phyloP scores from a whole-genome alignment of 1,140 invertebrate species.

The Daktulosphaira vitifoliae region DNA sequence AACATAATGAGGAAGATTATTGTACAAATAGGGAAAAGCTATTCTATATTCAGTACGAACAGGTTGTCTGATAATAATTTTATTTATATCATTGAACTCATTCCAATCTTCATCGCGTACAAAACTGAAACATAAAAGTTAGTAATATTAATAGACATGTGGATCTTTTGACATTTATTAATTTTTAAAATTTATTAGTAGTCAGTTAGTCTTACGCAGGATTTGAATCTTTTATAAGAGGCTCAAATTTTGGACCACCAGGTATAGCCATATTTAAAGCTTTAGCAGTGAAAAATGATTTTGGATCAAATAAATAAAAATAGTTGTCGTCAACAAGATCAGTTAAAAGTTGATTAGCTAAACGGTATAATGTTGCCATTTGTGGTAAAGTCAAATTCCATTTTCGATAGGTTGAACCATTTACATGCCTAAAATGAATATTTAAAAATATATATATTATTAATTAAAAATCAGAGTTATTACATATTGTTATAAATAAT shows the following conservation, averaged over 20 bases:
- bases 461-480: conserved; percentile 3
- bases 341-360: conserved; percentile 96
- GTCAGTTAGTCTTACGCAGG: conserved; percentile 56
- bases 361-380: conserved; percentile 92
- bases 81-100: conserved; percentile 99
- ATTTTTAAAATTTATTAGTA: too few relatives aligned
- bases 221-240: conserved; percentile 92
- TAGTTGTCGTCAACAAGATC: conserved; percentile 98
- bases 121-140: conserved; percentile 37
- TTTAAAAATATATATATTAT: conserved; percentile 17
- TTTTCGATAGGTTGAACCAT: conserved; percentile 91
- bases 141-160: background rate
- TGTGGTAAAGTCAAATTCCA: conserved; percentile 94
- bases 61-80: conserved; percentile 97
- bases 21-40: conserved; percentile 98
- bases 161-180: too few relatives aligned
- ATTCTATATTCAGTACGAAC: conserved; percentile 98
- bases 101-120: conserved; percentile 99
- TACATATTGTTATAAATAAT: conserved; percentile 32
- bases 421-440: conserved; percentile 65
- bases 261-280: conserved; percentile 99
- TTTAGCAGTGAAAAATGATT: conserved; percentile 99
- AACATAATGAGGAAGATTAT: conserved; percentile 94
- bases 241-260: conserved; percentile 99
- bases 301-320: conserved; percentile 98